Conservation (phyloP, 2,888 invertebrate species). For the Pheosia tremula region DNA sequence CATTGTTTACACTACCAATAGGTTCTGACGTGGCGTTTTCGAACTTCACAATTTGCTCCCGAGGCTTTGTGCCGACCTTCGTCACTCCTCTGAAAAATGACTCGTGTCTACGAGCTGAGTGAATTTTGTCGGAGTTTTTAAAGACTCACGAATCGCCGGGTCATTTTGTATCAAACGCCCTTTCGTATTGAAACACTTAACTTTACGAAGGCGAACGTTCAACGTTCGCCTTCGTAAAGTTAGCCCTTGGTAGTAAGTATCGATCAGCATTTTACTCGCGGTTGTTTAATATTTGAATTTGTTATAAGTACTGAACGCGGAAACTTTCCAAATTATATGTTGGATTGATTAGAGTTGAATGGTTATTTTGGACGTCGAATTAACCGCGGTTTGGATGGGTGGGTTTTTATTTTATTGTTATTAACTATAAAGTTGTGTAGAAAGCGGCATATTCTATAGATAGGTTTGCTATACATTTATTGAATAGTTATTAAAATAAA, state of each 20-base stretch:
- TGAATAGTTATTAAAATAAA: no score
- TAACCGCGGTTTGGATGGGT: no score
- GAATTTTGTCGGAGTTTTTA: conserved; percentile 18
- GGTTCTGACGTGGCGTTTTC: conserved; percentile 17
- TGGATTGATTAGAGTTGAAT: not conserved
- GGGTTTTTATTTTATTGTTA: no score
- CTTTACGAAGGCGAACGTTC: no score
- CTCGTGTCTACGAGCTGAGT: conserved; percentile 15
- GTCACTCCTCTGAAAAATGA: conserved; percentile 28
- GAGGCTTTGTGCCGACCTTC: conserved; percentile 13
- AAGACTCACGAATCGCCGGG: conserved; percentile 10
- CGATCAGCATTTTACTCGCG: conserved; percentile 7
- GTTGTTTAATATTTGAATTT: conserved; percentile 2
- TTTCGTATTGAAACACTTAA: conserved; percentile 12
- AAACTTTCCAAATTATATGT: not conserved
- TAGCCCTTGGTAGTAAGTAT: conserved; percentile 7
- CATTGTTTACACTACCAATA: conserved; percentile 26
- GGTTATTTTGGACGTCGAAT: not conserved
- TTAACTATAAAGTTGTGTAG: no score
- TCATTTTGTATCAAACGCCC: conserved; percentile 2
- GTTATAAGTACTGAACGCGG: not conserved
- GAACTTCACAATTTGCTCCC: conserved; percentile 32
- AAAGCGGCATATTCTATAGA: no score
- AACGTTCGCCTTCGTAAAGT: conserved; percentile 12
- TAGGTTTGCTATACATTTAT: no score